Evolutionary conservation across 1,140 invertebrate species (phyloP).

Genomic region (Parapsyche elsis): DNA sequence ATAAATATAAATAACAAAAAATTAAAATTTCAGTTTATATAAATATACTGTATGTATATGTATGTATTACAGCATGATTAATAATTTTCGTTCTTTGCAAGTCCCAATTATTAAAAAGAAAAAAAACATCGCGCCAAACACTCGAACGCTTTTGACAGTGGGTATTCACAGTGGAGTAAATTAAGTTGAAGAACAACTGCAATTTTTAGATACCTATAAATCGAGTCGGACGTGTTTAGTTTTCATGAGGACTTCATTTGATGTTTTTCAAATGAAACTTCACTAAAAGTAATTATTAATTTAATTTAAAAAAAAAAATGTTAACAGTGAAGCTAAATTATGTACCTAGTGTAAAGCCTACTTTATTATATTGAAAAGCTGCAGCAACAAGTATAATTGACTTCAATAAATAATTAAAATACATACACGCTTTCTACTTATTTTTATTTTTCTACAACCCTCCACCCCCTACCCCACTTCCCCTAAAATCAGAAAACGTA

Average conservation of each 20-base stretch:
- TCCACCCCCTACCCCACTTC: neutral
- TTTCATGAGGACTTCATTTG: too few relatives aligned
- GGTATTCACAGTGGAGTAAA: too few relatives aligned
- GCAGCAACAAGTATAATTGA: slow-evolving; percentile 46
- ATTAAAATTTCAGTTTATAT: slow-evolving; percentile 9
- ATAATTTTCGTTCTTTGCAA: neutral
- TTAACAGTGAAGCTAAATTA: slow-evolving; percentile 27
- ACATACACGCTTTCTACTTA: neutral
- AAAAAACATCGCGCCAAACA: neutral
- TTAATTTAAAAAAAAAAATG: neutral
- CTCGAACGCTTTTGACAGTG: neutral
- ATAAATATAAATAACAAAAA: slow-evolving; percentile 41
- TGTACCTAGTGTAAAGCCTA: slow-evolving; percentile 45
- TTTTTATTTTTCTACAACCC: neutral
- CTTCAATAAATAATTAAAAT: slow-evolving; percentile 46
- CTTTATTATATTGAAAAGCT: slow-evolving; percentile 48
- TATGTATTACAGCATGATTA: too few relatives aligned
- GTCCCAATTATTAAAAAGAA: neutral
- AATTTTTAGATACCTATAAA: too few relatives aligned
- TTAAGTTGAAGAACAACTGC: too few relatives aligned
- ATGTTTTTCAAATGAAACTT: too few relatives aligned
- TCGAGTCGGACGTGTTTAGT: too few relatives aligned
- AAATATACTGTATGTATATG: neutral
- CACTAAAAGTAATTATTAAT: too few relatives aligned
- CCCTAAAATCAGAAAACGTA: neutral